Evolutionary conservation across 2,797 vertebrate species (phyloP).

Genomic region (Glossophaga mutica): DNA sequence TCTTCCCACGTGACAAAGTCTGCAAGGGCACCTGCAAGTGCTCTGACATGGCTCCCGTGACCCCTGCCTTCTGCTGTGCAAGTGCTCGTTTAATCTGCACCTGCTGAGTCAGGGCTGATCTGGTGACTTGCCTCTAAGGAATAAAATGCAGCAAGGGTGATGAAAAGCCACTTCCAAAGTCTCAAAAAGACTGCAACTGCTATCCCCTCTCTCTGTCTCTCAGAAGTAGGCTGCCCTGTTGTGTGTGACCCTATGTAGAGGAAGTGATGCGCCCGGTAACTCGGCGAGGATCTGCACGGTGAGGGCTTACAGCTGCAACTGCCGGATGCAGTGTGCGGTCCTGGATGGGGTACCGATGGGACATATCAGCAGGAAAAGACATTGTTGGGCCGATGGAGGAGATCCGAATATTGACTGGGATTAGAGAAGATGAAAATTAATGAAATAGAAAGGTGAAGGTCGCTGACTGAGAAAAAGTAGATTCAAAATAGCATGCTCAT

Average conservation of each 20-base stretch:
- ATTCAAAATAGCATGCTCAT: background rate
- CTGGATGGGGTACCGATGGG: background rate
- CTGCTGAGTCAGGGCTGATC: background rate
- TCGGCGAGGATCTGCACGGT: background rate
- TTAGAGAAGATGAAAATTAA: constrained; percentile 20
- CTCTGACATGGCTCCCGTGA: background rate
- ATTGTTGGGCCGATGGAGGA: background rate
- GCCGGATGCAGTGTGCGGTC: too few species aligned
- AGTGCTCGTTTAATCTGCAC: background rate
- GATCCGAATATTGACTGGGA: background rate
- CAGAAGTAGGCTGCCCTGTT: background rate
- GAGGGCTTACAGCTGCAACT: background rate
- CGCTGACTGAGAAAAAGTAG: background rate
- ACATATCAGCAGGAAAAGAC: background rate
- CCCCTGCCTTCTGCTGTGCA: background rate
- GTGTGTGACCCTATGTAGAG: background rate
- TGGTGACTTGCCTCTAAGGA: background rate
- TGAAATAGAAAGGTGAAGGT: background rate
- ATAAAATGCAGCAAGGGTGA: constrained; percentile 9
- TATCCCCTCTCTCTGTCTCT: background rate
- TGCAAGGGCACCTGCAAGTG: background rate
- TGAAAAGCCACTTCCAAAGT: background rate
- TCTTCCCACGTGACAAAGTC: background rate
- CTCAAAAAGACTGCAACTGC: background rate
- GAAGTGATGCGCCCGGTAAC: background rate